These are phyloP conservation scores for Danionella cerebrum DNA, from an alignment of 2,113 vertebrate genomes.

Conservation along the genomic window DNA sequence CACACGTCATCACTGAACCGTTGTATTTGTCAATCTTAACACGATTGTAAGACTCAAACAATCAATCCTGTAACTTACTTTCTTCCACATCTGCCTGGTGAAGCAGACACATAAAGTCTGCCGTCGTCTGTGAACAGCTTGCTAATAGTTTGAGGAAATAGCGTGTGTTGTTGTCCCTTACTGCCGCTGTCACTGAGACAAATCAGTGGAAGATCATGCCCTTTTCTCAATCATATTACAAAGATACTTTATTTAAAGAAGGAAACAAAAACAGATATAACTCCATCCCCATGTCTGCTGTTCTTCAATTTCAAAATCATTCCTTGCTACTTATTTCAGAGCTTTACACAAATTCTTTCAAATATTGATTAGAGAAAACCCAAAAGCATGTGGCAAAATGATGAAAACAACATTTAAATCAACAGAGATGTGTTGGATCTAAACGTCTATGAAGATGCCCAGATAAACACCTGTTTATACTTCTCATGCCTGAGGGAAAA, in stretches of 20 bases:
- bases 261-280: not conserved
- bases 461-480: conserved; percentile 19
- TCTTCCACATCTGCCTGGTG: conserved; percentile 3
- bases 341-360: no score
- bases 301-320: not conserved
- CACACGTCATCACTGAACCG: not conserved
- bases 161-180: conserved; percentile 1
- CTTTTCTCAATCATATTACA: conserved; percentile 7
- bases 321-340: not conserved
- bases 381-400: not conserved
- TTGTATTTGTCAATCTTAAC: not conserved
- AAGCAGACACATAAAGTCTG: not conserved
- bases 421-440: not conserved
- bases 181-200: not conserved
- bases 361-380: not conserved
- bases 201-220: not conserved
- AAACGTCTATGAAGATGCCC: not conserved
- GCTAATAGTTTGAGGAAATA: conserved; percentile 8
- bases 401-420: conserved; percentile 10
- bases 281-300: not conserved
- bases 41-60: not conserved
- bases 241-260: not conserved
- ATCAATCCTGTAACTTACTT: not conserved
- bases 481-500: conserved; percentile 4
- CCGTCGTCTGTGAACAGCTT: not conserved